Conservation (phyloP, 1,140 invertebrate genomes). For the Lanistes nyassanus region DNA sequence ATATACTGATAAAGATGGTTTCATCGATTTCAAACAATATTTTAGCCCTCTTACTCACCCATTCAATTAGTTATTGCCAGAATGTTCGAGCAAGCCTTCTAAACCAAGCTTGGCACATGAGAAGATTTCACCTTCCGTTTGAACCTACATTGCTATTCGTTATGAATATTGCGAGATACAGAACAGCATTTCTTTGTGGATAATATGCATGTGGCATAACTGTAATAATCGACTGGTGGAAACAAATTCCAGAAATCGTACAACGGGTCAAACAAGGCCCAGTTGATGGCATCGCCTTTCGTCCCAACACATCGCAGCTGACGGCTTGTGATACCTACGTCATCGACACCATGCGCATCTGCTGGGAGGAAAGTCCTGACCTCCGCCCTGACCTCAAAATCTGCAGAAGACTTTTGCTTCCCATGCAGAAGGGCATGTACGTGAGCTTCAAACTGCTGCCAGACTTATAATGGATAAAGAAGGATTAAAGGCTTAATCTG, state of each 20-base stretch:
- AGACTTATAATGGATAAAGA: too few species aligned
- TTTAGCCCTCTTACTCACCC: background rate
- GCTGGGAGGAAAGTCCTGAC: constrained; percentile 63
- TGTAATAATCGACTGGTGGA: too few species aligned
- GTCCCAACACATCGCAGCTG: constrained; percentile 36
- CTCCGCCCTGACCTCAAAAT: constrained; percentile 61
- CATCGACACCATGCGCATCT: constrained; percentile 42
- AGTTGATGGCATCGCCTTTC: constrained; percentile 27
- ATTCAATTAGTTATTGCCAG: background rate
- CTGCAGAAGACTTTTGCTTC: constrained; percentile 35
- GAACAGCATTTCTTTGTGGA: too few species aligned
- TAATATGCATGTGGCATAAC: too few species aligned
- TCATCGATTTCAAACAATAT: background rate
- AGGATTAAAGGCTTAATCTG: too few species aligned
- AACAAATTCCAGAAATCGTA: constrained; percentile 56
- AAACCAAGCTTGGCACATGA: background rate
- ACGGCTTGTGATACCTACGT: constrained; percentile 34
- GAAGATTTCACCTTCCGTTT: too few species aligned
- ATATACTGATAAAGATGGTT: background rate
- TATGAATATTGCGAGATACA: too few species aligned
- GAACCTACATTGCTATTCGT: too few species aligned
- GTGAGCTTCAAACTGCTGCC: too few species aligned
- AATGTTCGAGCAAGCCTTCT: background rate
- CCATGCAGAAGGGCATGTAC: constrained; percentile 48
- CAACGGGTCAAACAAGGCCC: constrained; percentile 38